A percentile compares a stretch with the other conserved stretches of the same genome.
Evolutionary conservation across 2,113 vertebrate genomes (phyloP).

Genomic region (Probosciger aterrimus): DNA sequence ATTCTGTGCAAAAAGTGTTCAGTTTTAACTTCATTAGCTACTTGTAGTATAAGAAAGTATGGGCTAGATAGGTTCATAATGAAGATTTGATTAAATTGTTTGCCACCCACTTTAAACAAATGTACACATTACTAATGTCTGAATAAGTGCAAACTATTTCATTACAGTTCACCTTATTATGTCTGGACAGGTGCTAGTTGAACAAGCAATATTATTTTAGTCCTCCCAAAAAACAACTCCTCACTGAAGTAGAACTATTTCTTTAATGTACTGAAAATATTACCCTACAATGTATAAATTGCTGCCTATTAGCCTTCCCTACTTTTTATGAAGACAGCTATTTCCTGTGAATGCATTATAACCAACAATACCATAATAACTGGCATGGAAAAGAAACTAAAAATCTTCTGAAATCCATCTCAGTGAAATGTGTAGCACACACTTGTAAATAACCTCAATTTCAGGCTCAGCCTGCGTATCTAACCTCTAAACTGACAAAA

Average conservation of each 20-base stretch:
- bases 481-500: neutral
- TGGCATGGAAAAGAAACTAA: neutral
- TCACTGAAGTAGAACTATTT: neutral
- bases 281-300: neutral
- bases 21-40: neutral
- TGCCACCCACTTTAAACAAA: constrained; percentile 9
- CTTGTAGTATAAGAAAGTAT: neutral
- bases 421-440: neutral
- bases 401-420: neutral
- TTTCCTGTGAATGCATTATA: neutral
- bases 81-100: neutral
- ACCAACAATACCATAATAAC: neutral
- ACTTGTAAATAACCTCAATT: neutral
- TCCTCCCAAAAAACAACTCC: neutral
- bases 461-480: neutral
- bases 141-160: neutral
- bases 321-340: neutral
- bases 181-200: neutral
- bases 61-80: neutral
- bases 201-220: neutral
- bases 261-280: neutral
- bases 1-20: neutral
- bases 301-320: neutral
- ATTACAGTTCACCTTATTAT: neutral
- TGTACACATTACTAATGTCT: neutral